Base-by-base conservation (phyloP, 2,888 invertebrate genomes). In the Eristalis arbustorum region DNA sequence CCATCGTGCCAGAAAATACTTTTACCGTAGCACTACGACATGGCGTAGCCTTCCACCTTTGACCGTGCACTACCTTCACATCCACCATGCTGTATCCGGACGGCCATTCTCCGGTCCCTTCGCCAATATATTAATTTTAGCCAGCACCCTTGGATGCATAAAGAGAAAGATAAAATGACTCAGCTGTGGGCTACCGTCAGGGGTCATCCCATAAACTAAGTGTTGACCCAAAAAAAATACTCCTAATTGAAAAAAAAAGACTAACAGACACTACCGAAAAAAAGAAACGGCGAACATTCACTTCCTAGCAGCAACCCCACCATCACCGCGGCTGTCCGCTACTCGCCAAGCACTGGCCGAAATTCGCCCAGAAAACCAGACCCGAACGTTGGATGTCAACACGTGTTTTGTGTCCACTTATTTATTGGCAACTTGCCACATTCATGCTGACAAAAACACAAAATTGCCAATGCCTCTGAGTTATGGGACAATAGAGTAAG, bases 361-460 rank as follows among this genome's bases (percentile, higher is more conserved):
- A 73, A 13, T 49, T 59, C 23, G 23, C 13, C 56, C 78, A 23
- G 25, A 23, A 69, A 69, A 42, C 56, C 22, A n/a, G 34, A 61
- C 49, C 57, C 73, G n/a, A 80, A 11, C 37, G 75, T 49, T 77
- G 87, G 49, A 75, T 87, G 83, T 87, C 87, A 83, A 87, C 87
- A 83, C 83, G 87, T 83, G 87, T 82, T 79, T 75, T 78, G 83
- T 83, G 87, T 83, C 69, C 83, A 68, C 78, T 87, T 87, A 79
- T 87, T 83, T 68, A 83, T 74, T 87, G 87, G 87, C 87, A 82
- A 14, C 18, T 40, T 83, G 87, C 87, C 87, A 85, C 42, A 56
- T 77, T 66, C 74, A 85, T 82, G 73, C 85, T 82, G 69, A 81
- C 85, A 85, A 85, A 85, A 82, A 85, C 74, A 85, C 85, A 83